Evolutionary conservation across 2,113 vertebrate species (phyloP).

Genomic region (Hiodon tergisus): DNA sequence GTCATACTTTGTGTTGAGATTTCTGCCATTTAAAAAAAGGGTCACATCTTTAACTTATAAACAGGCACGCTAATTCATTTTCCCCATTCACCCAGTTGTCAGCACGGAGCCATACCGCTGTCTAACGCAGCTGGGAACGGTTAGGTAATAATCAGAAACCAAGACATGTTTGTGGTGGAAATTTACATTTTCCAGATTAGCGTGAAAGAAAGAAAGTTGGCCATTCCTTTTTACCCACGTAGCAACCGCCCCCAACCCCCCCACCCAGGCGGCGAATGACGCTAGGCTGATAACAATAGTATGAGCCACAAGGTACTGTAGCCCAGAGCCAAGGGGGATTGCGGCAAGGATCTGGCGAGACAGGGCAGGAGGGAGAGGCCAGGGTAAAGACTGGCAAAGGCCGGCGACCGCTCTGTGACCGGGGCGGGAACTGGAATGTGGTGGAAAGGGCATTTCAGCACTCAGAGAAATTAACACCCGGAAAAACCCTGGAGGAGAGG

Average conservation of each 20-base stretch:
- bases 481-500: not conserved
- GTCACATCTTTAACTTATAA: conserved; percentile 46
- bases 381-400: not conserved
- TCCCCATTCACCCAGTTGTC: conserved; percentile 31
- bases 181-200: conserved; percentile 45
- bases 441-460: conserved; percentile 13
- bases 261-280: not conserved
- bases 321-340: not conserved
- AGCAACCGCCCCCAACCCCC: too few species aligned
- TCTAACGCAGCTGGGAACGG: conserved; percentile 37
- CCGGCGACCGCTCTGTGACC: not conserved
- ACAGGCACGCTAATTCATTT: conserved; percentile 32
- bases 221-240: conserved; percentile 1
- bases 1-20: conserved; percentile 21
- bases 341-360: too few species aligned
- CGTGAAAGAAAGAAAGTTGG: conserved; percentile 9
- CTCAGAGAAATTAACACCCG: not conserved
- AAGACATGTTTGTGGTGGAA: conserved; percentile 36
- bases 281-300: not conserved
- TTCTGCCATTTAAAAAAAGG: conserved; percentile 26
- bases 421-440: not conserved
- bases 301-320: not conserved
- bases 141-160: conserved; percentile 37
- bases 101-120: conserved; percentile 20
- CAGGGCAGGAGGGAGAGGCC: too few species aligned